Evolutionary conservation across 2,888 invertebrate species (phyloP).

Genomic region (Apamea anceps): DNA sequence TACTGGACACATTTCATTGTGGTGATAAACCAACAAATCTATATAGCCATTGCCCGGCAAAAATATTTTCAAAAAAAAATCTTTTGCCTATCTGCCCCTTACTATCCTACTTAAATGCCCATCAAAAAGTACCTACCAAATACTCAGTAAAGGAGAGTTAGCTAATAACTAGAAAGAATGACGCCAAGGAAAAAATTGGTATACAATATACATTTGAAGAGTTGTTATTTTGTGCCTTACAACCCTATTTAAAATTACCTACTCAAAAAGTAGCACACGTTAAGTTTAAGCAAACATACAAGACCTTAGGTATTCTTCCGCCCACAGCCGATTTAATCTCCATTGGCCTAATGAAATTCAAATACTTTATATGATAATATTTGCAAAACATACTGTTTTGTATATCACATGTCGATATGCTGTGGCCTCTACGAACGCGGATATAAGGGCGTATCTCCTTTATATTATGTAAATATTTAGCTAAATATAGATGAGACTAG

Average conservation of each 20-base stretch:
- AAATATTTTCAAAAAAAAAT: background rate
- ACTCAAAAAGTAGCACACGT: background rate
- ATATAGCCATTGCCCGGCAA: background rate
- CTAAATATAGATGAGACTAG: background rate
- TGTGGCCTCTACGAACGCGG: constrained; percentile 36
- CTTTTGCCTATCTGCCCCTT: no score
- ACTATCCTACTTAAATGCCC: no score
- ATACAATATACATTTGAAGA: background rate
- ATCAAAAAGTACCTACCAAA: no score
- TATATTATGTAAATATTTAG: background rate
- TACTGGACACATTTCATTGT: background rate
- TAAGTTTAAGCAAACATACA: constrained; percentile 34
- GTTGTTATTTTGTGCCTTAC: background rate
- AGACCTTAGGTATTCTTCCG: constrained; percentile 36
- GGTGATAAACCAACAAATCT: background rate
- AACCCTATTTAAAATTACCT: constrained; percentile 6
- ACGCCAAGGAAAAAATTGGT: no score
- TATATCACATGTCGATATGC: constrained; percentile 57
- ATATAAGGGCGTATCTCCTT: constrained; percentile 9
- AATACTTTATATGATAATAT: constrained; percentile 68
- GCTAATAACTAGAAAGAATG: no score
- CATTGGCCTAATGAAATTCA: constrained; percentile 69
- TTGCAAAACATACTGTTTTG: constrained; percentile 62
- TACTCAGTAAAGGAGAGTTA: no score
- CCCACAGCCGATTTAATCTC: constrained; percentile 63